phyloP scores from a whole-genome alignment of 2,888 invertebrate genomes.

The Amphiduros pacificus region DNA sequence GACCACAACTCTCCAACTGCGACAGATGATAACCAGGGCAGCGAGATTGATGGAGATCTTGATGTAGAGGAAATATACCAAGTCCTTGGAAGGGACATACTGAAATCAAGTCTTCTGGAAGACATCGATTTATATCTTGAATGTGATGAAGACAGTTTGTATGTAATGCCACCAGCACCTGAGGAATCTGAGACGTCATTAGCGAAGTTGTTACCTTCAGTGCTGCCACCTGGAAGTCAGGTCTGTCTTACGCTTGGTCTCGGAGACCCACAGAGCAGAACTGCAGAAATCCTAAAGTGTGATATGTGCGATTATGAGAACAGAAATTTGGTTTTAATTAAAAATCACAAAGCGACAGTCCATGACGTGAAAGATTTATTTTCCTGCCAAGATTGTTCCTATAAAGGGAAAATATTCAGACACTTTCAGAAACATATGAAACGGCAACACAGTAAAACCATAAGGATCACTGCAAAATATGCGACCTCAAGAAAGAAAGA shows the following conservation, averaged over 20 bases:
- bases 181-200: too few relatives aligned
- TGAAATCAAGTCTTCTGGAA: constrained; percentile 15
- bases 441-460: not conserved
- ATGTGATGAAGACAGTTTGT: constrained; percentile 18
- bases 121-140: constrained; percentile 17
- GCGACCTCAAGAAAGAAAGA: too few relatives aligned
- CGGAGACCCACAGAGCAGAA: too few relatives aligned
- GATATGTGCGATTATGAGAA: not conserved
- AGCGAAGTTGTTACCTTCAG: too few relatives aligned
- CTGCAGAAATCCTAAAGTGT: too few relatives aligned
- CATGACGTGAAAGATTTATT: not conserved
- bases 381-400: not conserved
- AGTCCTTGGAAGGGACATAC: constrained; percentile 15
- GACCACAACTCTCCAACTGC: too few relatives aligned
- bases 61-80: constrained; percentile 8
- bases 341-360: not conserved
- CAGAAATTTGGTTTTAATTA: not conserved
- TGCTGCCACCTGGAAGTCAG: too few relatives aligned
- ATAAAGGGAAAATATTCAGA: not conserved
- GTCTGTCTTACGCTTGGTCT: not conserved
- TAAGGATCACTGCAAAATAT: too few relatives aligned
- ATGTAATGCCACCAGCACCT: constrained; percentile 3
- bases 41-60: too few relatives aligned
- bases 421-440: not conserved
- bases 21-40: too few relatives aligned